Evolutionary conservation across 2,797 vertebrate species (phyloP).

Genomic region (Euthynnus affinis): DNA sequence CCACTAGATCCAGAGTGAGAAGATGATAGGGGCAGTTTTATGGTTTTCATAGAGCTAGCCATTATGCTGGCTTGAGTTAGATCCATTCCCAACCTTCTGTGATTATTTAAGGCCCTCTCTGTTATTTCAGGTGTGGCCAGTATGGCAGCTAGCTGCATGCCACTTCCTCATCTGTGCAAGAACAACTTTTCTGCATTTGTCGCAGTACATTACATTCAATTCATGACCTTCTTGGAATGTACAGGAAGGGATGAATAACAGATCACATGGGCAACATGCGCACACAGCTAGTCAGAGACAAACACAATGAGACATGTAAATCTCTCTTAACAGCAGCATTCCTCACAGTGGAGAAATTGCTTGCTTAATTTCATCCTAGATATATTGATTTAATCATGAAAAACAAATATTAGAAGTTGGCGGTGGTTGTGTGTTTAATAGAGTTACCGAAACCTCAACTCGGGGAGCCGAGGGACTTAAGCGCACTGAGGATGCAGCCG

Average conservation of each 20-base stretch:
- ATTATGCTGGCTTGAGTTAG: conserved; percentile 64
- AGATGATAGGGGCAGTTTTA: conserved; percentile 53
- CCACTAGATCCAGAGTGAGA: conserved; percentile 36
- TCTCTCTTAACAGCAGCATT: conserved; percentile 50
- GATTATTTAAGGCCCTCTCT: conserved; percentile 73
- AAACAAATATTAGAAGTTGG: conserved; percentile 54
- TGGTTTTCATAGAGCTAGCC: conserved; percentile 71
- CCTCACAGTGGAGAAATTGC: conserved; percentile 41
- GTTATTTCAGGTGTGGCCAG: conserved; percentile 85
- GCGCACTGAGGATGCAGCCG: conserved; percentile 88
- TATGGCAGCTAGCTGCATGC: conserved; percentile 64
- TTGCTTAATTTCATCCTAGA: neutral
- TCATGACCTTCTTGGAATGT: conserved; percentile 63
- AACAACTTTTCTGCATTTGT: conserved; percentile 63
- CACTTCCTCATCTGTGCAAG: conserved; percentile 64
- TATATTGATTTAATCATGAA: conserved; percentile 44
- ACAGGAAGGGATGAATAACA: conserved; percentile 43
- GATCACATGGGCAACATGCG: conserved; percentile 30
- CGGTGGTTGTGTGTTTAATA: conserved; percentile 68
- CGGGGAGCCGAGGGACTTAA: conserved; percentile 82
- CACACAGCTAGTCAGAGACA: conserved; percentile 12
- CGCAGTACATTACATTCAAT: conserved; percentile 51
- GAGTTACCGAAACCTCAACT: conserved; percentile 89
- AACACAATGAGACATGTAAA: conserved; percentile 28
- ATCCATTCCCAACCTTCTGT: conserved; percentile 52